Base-by-base conservation (phyloP, 2,888 invertebrate species). In the Cremastobaeus sp. region DNA sequence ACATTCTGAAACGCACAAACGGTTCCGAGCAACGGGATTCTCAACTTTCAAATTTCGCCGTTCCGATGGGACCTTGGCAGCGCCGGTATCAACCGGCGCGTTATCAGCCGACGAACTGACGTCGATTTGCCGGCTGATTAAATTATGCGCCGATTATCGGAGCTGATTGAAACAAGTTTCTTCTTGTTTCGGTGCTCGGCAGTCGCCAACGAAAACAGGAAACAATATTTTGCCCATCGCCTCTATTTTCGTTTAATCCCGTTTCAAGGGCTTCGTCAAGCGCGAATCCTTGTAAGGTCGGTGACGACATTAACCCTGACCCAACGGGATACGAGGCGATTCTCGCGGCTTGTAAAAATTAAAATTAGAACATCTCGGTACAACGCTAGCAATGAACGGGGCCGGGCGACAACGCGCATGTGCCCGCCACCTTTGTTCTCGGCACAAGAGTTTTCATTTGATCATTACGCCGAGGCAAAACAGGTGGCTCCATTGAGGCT, bases 261-360 rank as follows among this genome's bases (percentile, higher is more conserved):
- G 37, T 48, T 59, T 62, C 66, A 55, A 60, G 64, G 64, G 68
- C 47, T 47, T 73, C 64, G 72, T 57, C 74, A 72, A 77, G 72
- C 68, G 73, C 69, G 75, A 77, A 77, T 79, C 76, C 77, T 77
- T 72, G 75, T 70, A 76, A 80, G 78, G 76, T 75, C 76, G 77
- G 48, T 71, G 72, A 35, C 66, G 64, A 55, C 64, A 43, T 72
- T 76, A 76, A 77, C 79, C 78, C 72, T 80, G 79, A 79, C 79
- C 78, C 70, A 74, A 48, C 76, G 69, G n/a, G 43, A 45, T 62
- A 50, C 55, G 55, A 12, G 20, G 48, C 48, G 66, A 8, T 18
- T 54, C 52, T 28, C 50, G 48, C 35, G 32, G 47, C 35, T 28
- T 15, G n/a, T 34, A 14, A 41, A 50, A 41, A 25, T 73, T 68